phyloP scores from a whole-genome alignment of 2,113 vertebrate genomes.

The Seriola aureovittata region DNA sequence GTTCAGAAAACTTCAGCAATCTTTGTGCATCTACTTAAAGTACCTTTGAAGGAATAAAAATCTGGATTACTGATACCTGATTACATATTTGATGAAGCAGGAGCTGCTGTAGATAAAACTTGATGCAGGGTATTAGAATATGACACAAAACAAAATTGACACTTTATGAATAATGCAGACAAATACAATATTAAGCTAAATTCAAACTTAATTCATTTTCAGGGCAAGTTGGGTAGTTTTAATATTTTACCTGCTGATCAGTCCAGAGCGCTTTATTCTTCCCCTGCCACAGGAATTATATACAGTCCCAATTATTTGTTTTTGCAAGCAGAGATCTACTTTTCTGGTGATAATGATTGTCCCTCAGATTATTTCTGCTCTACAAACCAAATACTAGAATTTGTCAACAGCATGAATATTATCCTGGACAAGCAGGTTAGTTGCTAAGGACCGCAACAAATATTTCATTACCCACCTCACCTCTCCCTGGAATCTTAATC shows the following conservation, averaged over 20 bases:
- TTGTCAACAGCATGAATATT: not conserved
- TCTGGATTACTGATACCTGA: slow-evolving; percentile 5
- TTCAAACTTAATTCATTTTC: not conserved
- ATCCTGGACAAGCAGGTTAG: too few relatives aligned
- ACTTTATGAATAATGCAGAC: not conserved
- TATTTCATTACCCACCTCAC: not conserved
- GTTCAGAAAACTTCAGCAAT: not conserved
- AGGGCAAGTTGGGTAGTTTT: not conserved
- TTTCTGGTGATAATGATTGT: not conserved
- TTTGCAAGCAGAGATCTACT: too few relatives aligned
- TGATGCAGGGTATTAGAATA: not conserved
- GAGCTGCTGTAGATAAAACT: not conserved
- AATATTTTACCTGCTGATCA: not conserved
- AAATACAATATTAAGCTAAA: not conserved
- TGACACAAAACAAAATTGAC: slow-evolving; percentile 13
- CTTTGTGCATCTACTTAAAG: not conserved
- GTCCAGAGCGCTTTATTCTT: not conserved
- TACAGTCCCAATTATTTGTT: not conserved
- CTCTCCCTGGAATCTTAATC: not conserved
- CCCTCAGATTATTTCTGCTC: too few relatives aligned
- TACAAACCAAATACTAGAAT: not conserved
- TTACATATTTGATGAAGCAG: not conserved
- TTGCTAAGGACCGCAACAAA: not conserved
- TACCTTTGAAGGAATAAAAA: slow-evolving; percentile 35
- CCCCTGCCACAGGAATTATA: not conserved